Evolutionary conservation across 2,797 vertebrate genomes (phyloP), one percentile per base, ranked within the genome.

Genomic region (Pelobates cultripes): DNA sequence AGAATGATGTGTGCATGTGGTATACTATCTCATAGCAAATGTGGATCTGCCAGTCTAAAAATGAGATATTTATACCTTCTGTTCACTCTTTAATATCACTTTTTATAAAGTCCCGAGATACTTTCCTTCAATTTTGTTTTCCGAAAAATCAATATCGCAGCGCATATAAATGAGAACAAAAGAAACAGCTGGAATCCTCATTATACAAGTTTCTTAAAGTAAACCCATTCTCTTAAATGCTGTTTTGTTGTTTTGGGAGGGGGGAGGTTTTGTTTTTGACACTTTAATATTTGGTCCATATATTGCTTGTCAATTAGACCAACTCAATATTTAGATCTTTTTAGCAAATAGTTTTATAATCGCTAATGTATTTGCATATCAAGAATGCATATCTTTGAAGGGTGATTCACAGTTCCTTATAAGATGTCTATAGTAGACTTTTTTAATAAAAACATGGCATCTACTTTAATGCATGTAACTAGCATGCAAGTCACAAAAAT

Each of bases 131-230:
- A 75, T 83, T 75, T 70, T 83, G 44, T 53, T 64, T 70, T 45
- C 13, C 17, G 72, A 75, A 75, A 78, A 79, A 75, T 84, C 77
- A 70, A 79, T 79, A 79, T 84, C 13, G 47, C 82, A 71, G 73
- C 40, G 77, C 77, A 79, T 76, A 75, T 64, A 71, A 75, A 79
- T 75, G 77, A 83, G 64, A 72, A 70, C 44, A 13, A 47, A 42
- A 69, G 61, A 70, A 43, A 6, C 64, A 42, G 51, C 43, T 67
- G 70, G 14, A 42, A 45, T 78, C 75, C 51, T 73, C 17, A 78
- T 70, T 55, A 77, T 51, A 28, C 28, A 28, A 13, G 68, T 66
- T 17, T 73, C 68, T 43, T 70, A 63, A 53, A 64, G 61, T 17
- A 40, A 64, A 64, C n/a, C 61, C 8, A 4, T 40, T n/a, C 5